Conservation (phyloP, 2,113 vertebrate species). For the Aramus guarauna region DNA sequence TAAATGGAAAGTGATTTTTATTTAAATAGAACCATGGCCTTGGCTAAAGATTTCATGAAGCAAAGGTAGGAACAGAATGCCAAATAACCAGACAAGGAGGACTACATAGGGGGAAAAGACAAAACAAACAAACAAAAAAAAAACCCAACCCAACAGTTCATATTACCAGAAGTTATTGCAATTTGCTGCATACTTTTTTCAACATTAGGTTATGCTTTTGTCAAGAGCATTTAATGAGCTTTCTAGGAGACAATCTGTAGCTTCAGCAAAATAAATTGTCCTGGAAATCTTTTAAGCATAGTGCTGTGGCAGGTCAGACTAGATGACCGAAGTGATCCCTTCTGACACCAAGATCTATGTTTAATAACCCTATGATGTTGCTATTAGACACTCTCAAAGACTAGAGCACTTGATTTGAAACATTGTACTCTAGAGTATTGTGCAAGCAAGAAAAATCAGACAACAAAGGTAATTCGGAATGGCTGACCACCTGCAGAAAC, state of each 20-base stretch:
- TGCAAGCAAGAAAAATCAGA: background rate
- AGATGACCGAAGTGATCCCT: background rate
- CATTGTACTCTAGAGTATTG: background rate
- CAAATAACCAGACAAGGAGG: background rate
- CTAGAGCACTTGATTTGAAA: background rate
- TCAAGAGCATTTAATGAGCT: background rate
- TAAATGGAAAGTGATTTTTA: slow-evolving; percentile 40
- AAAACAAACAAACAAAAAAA: no score
- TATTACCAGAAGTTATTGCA: background rate
- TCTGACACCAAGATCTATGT: background rate
- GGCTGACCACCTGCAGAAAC: background rate
- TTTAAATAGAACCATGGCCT: slow-evolving; percentile 19
- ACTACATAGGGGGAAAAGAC: background rate
- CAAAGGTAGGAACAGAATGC: background rate
- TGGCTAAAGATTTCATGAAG: background rate
- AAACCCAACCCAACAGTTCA: background rate
- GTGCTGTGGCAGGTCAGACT: background rate
- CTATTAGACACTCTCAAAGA: background rate
- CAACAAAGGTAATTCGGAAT: background rate
- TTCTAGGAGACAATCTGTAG: background rate
- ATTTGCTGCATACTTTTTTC: background rate
- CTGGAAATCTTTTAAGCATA: background rate
- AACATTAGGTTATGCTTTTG: background rate
- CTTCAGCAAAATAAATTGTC: background rate
- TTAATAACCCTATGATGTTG: background rate